These are phyloP conservation scores for Thalassarche chlororhynchos DNA, from an alignment of 2,113 vertebrate species.

Conservation along the genomic window DNA sequence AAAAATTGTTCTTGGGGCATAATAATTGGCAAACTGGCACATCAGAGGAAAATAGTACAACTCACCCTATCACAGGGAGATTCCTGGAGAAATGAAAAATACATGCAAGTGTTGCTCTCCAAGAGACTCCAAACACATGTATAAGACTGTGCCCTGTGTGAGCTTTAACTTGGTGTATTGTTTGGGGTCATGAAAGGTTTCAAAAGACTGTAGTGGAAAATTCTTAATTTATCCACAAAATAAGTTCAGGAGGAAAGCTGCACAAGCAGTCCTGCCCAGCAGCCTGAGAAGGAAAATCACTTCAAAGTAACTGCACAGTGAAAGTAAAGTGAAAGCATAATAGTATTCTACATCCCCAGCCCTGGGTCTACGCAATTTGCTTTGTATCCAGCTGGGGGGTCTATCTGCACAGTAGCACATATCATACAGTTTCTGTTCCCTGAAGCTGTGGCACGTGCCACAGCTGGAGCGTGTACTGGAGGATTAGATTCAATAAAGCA, in stretches of 20 bases:
- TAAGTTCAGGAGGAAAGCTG: not conserved
- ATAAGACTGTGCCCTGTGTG: not conserved
- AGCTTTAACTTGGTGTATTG: not conserved
- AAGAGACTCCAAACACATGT: not conserved
- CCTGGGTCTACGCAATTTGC: not conserved
- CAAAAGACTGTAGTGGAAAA: not conserved
- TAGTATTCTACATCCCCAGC: not conserved
- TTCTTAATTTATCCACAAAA: not conserved
- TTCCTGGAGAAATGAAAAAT: not conserved
- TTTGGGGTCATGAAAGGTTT: not conserved
- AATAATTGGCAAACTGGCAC: not conserved
- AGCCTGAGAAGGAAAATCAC: not conserved
- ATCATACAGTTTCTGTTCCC: not conserved
- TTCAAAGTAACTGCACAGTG: not conserved
- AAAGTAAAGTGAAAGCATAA: not conserved
- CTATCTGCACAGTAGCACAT: not conserved
- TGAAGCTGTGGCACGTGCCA: not conserved
- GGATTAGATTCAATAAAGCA: not conserved
- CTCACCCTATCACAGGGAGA: not conserved
- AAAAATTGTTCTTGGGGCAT: conserved; percentile 28
- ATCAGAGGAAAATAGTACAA: not conserved
- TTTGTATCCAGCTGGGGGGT: not conserved
- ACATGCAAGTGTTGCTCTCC: not conserved
- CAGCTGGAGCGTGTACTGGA: accelerated
- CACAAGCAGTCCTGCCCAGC: not conserved